phyloP scores from a whole-genome alignment of 2,888 invertebrate species.

The Phortica magna region DNA sequence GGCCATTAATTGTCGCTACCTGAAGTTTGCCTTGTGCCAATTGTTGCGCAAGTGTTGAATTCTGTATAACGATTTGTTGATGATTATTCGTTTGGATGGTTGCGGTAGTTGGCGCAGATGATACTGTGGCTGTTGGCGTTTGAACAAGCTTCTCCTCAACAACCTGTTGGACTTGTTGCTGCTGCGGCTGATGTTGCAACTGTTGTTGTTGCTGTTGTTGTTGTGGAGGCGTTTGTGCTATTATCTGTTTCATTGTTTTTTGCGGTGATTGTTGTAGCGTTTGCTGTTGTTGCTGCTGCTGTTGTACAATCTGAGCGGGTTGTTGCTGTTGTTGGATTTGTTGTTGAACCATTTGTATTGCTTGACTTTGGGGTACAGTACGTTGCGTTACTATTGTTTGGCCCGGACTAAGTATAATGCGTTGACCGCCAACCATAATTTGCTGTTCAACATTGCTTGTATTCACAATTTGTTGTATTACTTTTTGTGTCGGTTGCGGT shows the following conservation, averaged over 20 bases:
- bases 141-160: conserved; percentile 60
- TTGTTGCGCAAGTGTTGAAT: conserved; percentile 88
- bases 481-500: conserved; percentile 73
- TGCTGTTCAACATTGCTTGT: conserved; percentile 77
- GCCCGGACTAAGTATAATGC: conserved; percentile 77
- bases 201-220: conserved; percentile 49
- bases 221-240: conserved; percentile 59
- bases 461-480: conserved; percentile 77
- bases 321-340: conserved; percentile 59
- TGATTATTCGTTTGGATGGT: conserved; percentile 41
- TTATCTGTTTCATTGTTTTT: conserved; percentile 67
- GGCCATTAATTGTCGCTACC: conserved; percentile 90
- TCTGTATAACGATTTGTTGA: conserved; percentile 87
- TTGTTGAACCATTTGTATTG: conserved; percentile 64
- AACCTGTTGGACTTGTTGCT: conserved; percentile 44
- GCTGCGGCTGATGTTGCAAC: conserved; percentile 58
- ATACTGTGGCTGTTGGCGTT: conserved; percentile 74
- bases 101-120: conserved; percentile 55
- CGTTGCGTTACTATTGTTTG: conserved; percentile 77
- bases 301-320: conserved; percentile 62
- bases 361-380: conserved; percentile 72
- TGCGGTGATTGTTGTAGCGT: conserved; percentile 58
- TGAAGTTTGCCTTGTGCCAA: conserved; percentile 90
- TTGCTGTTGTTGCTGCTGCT: conserved; percentile 65
- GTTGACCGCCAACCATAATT: conserved; percentile 77